These are phyloP conservation scores for Ahaetulla prasina DNA, from an alignment of 2,113 vertebrate species.

Conservation along the genomic window DNA sequence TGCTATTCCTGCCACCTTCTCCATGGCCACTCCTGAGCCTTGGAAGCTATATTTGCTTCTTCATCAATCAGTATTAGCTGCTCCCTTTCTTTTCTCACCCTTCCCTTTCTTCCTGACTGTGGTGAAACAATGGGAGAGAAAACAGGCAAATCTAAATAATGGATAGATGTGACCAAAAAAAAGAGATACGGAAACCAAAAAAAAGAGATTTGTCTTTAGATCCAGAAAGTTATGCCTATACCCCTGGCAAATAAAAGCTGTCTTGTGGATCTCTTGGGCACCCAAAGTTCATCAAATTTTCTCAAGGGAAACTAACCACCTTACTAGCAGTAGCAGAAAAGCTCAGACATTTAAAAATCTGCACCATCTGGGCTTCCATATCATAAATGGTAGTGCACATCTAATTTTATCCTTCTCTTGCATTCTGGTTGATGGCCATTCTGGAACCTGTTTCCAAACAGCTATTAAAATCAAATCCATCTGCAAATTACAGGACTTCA, in stretches of 20 bases:
- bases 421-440: neutral
- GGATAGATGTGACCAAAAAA: no score
- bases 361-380: neutral
- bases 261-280: neutral
- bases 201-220: neutral
- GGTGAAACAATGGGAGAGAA: neutral
- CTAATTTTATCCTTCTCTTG: neutral
- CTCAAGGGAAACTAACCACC: neutral
- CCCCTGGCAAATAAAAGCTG: neutral
- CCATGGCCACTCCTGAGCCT: neutral
- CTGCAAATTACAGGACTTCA: neutral
- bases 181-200: neutral
- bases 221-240: neutral
- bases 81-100: neutral
- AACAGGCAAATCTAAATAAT: neutral
- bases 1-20: neutral
- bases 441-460: neutral
- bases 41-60: neutral
- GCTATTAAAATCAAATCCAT: neutral
- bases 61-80: neutral
- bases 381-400: neutral
- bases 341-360: neutral
- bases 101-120: neutral
- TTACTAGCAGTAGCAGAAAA: neutral
- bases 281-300: neutral